Base-by-base conservation (phyloP, 2,113 vertebrate species). In the Sitta europaea region DNA sequence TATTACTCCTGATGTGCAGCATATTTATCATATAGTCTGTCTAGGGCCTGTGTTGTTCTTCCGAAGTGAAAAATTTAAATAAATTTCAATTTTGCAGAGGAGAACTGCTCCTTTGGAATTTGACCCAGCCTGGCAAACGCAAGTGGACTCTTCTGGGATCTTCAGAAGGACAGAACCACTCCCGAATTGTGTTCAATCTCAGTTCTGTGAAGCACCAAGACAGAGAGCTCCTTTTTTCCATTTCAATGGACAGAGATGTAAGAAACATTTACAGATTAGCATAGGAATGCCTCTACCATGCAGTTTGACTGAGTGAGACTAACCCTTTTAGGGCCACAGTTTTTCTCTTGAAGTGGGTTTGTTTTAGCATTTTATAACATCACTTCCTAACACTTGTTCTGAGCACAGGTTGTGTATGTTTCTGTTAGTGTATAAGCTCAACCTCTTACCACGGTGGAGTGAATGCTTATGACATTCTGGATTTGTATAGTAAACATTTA, bases 241-340 rank as follows among this genome's bases (percentile, higher is more conserved):
- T 98, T 24, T 99, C 99, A 66, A 99, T 99, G 99, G 99, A 99
- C 96, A 97, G 99, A 97, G 98, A 99, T 92, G 99, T 99, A 97
- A 97, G 98, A 89, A 50, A 55, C 27, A 11, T 63, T 66, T 70
- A 8, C 45, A 78, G 86, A 91, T 70, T 68, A 66, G 15, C 65
- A 43, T 68, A 20, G 54, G 53, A 83, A 55, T 58, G 38, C 33
- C 28, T 7, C 4, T 55, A 28, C 24, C 22, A 0, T 35, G 27
- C 21, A 23, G 17, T 66, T 70, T 57, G 38, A 12, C 17, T 63
- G 58, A 65, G 24, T 31, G 8, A 55, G 7, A 21, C 9, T 83
- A 40, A 28, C 5, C 18, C 47, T 47, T 73, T 28, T 10, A 66
- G 51, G n/a, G 24, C 14, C 29, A 67, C 13, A 5, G 0, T 31